Evolutionary conservation across 2,888 invertebrate species (phyloP), one percentile per base, ranked within the genome.

Genomic region (Meiosimyza platycephala): DNA sequence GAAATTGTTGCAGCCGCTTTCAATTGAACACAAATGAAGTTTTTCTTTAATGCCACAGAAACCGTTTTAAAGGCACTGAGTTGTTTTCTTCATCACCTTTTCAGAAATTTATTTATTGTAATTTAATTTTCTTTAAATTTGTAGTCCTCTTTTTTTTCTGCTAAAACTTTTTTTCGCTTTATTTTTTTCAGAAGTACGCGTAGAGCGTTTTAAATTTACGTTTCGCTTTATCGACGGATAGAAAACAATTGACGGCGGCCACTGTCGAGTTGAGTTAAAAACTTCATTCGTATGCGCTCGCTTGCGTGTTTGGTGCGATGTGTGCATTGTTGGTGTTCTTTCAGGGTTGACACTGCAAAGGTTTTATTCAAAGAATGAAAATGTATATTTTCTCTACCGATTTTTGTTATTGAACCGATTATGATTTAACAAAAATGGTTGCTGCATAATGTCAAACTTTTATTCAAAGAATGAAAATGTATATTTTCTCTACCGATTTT

Each of bases 231-330:
- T 71, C 76, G 64, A 73, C 74, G 67, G 73, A 63, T 67, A 69
- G 55, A 70, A 72, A 74, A 70, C 50, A 76, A 76, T 75, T 76
- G 75, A 75, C 71, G 70, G 66, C 72, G 48, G 68, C 47, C 67
- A 63, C 28, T 48, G 63, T 57, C 62, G 71, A 68, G 67, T 67
- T 68, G 13, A 72, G 64, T 76, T 74, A 67, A 67, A 67, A 67
- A 67, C 67, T 67, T 67, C 67, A 67, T 11, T 55, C 18, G 9
- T 18, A 28, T 11, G 28, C 28, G 66, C 12, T 66, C 47, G 47
- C 33, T 40, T 40, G 47, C 40, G 28, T n/a, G 66, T 66, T 62
- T 28, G 28, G 28, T 28, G 28, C 28, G 28, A 2, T 28, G 28
- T 28, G 3, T 28, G 28, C 28, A 3, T 28, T 28, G 28, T 28